Conservation (phyloP, 1,140 invertebrate genomes). For the Drosophila grimshawi region DNA sequence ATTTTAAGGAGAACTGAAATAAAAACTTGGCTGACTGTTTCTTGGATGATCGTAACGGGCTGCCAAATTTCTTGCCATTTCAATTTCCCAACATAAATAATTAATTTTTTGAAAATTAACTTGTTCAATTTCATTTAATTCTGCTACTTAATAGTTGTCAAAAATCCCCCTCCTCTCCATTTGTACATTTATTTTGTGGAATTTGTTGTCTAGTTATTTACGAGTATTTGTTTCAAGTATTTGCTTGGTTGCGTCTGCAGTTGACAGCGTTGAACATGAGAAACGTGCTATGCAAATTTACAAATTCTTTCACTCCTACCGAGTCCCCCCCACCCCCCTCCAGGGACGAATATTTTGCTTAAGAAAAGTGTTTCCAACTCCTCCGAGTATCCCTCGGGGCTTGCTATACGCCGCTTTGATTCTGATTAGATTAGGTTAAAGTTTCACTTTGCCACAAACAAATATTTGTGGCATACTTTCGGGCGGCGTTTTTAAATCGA, state of each 20-base stretch:
- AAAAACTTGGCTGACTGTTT: too few species aligned
- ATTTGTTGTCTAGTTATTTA: slow-evolving; percentile 6
- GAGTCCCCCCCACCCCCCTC: too few species aligned
- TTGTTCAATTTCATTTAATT: too few species aligned
- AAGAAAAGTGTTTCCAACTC: not conserved
- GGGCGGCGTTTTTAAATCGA: slow-evolving; percentile 43
- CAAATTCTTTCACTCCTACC: not conserved
- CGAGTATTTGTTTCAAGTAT: slow-evolving; percentile 6
- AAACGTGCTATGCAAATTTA: slow-evolving; percentile 19
- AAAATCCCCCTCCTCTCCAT: not conserved
- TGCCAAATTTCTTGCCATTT: too few species aligned
- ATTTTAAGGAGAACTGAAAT: too few species aligned
- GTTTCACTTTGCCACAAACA: not conserved
- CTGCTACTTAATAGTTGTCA: not conserved
- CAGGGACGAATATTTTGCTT: not conserved
- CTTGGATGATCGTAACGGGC: too few species aligned
- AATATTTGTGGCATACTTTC: slow-evolving; percentile 37
- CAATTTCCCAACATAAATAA: too few species aligned
- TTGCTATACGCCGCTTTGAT: not conserved
- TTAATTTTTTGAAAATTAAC: too few species aligned
- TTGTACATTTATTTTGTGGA: slow-evolving; percentile 12
- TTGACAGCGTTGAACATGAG: slow-evolving; percentile 9
- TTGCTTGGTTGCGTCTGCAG: not conserved
- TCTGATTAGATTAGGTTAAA: slow-evolving; percentile 44
- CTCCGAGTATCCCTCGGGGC: not conserved